A percentile compares a stretch with the other conserved stretches of the same genome.
phyloP scores from a whole-genome alignment of 2,113 vertebrate genomes.

The Phycodurus eques region DNA sequence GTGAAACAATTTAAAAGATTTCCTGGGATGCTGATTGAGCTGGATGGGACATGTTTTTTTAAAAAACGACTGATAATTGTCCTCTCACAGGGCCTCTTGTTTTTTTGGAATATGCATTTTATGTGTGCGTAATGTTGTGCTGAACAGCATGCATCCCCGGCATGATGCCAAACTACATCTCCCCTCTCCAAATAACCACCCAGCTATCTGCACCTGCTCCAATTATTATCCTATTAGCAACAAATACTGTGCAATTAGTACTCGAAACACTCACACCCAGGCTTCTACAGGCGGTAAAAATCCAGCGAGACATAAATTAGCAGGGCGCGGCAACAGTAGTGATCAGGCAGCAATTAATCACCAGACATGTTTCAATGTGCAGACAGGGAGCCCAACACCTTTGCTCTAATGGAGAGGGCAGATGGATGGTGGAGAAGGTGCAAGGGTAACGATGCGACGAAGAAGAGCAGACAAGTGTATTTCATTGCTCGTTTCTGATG shows the following conservation, averaged over 20 bases:
- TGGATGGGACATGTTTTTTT: slow-evolving; percentile 17
- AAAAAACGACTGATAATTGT: slow-evolving; percentile 49
- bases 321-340: slow-evolving; percentile 55
- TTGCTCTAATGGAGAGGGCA: slow-evolving; percentile 48
- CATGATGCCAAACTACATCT: slow-evolving; percentile 64
- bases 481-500: slow-evolving; percentile 27
- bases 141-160: slow-evolving; percentile 67
- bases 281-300: slow-evolving; percentile 51
- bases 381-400: slow-evolving; percentile 46
- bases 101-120: slow-evolving; percentile 59
- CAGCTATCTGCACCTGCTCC: slow-evolving; percentile 77
- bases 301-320: slow-evolving; percentile 66
- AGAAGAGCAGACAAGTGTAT: slow-evolving; percentile 11
- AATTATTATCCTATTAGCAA: slow-evolving; percentile 83
- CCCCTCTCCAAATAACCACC: slow-evolving; percentile 68
- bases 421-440: slow-evolving; percentile 23
- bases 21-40: slow-evolving; percentile 31
- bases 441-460: slow-evolving; percentile 27
- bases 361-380: slow-evolving; percentile 45
- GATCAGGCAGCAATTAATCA: slow-evolving; percentile 73
- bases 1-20: slow-evolving; percentile 14
- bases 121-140: slow-evolving; percentile 34
- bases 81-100: slow-evolving; percentile 49
- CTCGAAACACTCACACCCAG: slow-evolving; percentile 62
- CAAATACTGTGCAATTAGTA: slow-evolving; percentile 77